Evolutionary conservation across 2,888 invertebrate genomes (phyloP), one percentile per base, ranked within the genome.

Genomic region (Dysmachus trigonus): DNA sequence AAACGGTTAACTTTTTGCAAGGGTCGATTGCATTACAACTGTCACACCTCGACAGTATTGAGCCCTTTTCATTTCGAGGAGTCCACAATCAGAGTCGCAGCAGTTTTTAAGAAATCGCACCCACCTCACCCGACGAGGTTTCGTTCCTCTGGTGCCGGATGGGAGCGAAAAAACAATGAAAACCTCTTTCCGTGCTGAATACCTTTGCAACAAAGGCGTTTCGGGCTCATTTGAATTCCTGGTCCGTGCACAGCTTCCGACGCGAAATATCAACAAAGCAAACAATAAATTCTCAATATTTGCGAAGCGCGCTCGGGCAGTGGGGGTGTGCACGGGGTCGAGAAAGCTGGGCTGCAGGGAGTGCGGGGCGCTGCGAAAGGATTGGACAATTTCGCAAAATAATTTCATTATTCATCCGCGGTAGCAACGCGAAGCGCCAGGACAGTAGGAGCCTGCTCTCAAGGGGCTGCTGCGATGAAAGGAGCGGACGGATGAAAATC

Each of bases 361-460:
- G 76, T 2, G 10, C 7, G 10, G 22, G 83, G 35, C n/a, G 22
- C 15, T 51, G 85, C 51, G 85, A 85, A 85, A 85, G 85, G 85
- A 85, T 85, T 85, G 74, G 85, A 85, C 74, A 74, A 85, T 74
- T 85, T 85, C 47, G 74, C 74, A 85, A 74, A 74, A 74, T 85
- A 85, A 85, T 85, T 85, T 85, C 74, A 85, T 85, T 85, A 85
- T 85, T 85, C 85, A 85, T 85, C 74, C 85, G 85, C 51, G 85
- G 85, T 85, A 72, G 83, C 41, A 83, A 85, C 71, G 47, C 41
- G 27, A 22, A 41, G 27, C 27, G n/a, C 53, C 53, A 51, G 51
- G 81, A 74, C 47, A 72, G 22, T 51, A 47, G n/a, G n/a, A n/a
- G 27, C 47, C 73, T 22, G 13, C 47, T 51, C 74, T 47, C 51